Percentiles rank a stretch among this genome's conserved stretches.
Conservation (phyloP, 2,888 invertebrate species). For the Megamerina dolium region DNA sequence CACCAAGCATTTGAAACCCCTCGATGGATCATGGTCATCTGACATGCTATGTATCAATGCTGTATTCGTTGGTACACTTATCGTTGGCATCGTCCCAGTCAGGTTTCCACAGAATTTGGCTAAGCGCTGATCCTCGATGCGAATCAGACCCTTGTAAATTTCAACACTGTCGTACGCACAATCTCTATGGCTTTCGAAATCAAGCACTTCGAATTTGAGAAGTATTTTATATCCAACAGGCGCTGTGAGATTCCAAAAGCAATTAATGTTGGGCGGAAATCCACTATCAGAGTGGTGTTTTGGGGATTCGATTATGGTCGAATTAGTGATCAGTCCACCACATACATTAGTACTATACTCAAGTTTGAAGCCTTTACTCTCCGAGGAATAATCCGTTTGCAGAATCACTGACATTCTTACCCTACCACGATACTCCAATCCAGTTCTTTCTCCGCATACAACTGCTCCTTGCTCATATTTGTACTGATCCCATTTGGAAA, state of each 20-base stretch:
- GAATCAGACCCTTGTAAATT: conserved; percentile 54
- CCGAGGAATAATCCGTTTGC: conserved; percentile 51
- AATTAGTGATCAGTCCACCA: conserved; percentile 65
- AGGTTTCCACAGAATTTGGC: conserved; percentile 63
- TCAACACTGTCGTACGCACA: conserved; percentile 62
- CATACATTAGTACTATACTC: conserved; percentile 60
- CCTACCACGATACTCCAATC: conserved; percentile 41
- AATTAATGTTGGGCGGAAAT: conserved; percentile 52
- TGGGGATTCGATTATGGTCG: conserved; percentile 54
- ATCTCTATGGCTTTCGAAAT: conserved; percentile 51
- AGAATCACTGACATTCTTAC: conserved; percentile 52
- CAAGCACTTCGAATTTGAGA: conserved; percentile 56
- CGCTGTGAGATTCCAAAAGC: conserved; percentile 74
- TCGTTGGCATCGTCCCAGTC: conserved; percentile 54
- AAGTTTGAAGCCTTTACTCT: conserved; percentile 38
- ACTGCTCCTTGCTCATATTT: conserved; percentile 17
- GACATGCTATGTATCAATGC: conserved; percentile 55
- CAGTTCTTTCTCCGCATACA: conserved; percentile 52
- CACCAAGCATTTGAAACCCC: conserved; percentile 58
- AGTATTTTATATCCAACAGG: conserved; percentile 58
- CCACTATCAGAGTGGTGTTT: conserved; percentile 46
- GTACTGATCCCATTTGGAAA: conserved; percentile 26
- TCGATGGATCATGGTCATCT: conserved; percentile 49
- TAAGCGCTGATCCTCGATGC: conserved; percentile 48
- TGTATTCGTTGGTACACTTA: conserved; percentile 56